Base-by-base conservation (phyloP, 2,797 vertebrate species). In the Sardinella longiceps region DNA sequence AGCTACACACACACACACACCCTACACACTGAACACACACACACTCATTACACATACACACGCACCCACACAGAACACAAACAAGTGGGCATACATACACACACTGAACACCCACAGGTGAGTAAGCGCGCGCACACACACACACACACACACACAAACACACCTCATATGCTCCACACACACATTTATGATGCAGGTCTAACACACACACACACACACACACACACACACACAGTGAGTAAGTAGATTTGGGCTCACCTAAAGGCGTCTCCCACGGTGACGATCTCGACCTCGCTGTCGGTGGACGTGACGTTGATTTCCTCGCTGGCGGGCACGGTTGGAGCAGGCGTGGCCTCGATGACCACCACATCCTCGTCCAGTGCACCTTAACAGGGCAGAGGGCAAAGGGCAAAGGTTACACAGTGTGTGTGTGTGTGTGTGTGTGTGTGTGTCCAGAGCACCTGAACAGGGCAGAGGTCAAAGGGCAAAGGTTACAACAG, bases 301-400 rank as follows among this genome's bases (percentile, higher is more conserved):
- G 98, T 99, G 90, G 98, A 99, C 90, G 98, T 99, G 94, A 99
- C 98, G 53, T 99, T 99, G 93, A 99, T 99, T 95, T 99, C 98
- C 95, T 99, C 98, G 5, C 97, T 99, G 92, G 97, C 97, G 89
- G 97, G 97, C 84, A 99, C 95, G 84, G 96, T 94, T 70, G 98
- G 96, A 82, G 97, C 97, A 56, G 98, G 98, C 84, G 97, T 98
- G 12, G 97, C 95, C 93, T 99, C 98, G 77, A 99, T 99, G 91
- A 99, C 97, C 90, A 99, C 98, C 87, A 99, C 98, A 80, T 99
- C 98, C 94, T 99, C 98, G 91, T 99, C 98, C 85, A 99, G 95
- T 89, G 93, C 95, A 95, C 97, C 98, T 99, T 91, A 28, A 66
- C 5, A 12, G 58, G 60, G 28, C 60, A 66, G 1, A 63, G 23